Evolutionary conservation across 1,140 invertebrate genomes (phyloP).

Genomic region (Neuroterus valhalla): DNA sequence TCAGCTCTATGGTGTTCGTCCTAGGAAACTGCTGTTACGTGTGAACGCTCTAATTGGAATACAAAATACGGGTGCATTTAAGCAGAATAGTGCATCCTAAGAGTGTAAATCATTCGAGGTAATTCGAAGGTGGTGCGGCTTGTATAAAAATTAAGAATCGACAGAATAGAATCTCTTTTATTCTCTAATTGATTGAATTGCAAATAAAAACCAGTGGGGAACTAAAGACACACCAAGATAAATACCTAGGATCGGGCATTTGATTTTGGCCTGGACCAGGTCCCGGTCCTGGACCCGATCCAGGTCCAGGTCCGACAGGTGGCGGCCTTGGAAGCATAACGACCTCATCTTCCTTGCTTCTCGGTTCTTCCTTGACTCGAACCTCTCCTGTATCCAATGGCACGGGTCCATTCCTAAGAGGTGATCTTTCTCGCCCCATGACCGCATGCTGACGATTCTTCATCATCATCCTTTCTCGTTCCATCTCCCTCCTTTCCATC

Average conservation of each 20-base stretch:
- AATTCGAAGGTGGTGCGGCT: too few species aligned
- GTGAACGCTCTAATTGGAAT: too few species aligned
- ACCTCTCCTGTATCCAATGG: constrained; percentile 73
- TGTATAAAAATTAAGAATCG: too few species aligned
- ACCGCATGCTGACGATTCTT: constrained; percentile 76
- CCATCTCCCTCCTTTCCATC: constrained; percentile 82
- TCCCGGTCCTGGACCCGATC: constrained; percentile 48
- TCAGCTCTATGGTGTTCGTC: too few species aligned
- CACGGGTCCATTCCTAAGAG: constrained; percentile 80
- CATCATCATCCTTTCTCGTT: constrained; percentile 77
- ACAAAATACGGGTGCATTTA: too few species aligned
- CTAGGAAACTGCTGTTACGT: too few species aligned
- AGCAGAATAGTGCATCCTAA: too few species aligned
- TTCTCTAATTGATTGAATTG: too few species aligned
- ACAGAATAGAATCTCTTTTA: too few species aligned
- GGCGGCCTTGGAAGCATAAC: constrained; percentile 77
- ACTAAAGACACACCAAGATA: constrained; percentile 38
- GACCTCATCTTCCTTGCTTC: constrained; percentile 79
- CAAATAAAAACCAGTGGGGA: not conserved
- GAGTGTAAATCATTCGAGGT: too few species aligned
- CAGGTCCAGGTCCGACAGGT: constrained; percentile 52
- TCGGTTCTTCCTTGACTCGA: constrained; percentile 80
- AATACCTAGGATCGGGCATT: constrained; percentile 67
- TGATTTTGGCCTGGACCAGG: constrained; percentile 58
- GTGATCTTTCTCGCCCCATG: constrained; percentile 79